Evolutionary conservation across 2,113 vertebrate genomes (phyloP).

Genomic region (Mirounga angustirostris): DNA sequence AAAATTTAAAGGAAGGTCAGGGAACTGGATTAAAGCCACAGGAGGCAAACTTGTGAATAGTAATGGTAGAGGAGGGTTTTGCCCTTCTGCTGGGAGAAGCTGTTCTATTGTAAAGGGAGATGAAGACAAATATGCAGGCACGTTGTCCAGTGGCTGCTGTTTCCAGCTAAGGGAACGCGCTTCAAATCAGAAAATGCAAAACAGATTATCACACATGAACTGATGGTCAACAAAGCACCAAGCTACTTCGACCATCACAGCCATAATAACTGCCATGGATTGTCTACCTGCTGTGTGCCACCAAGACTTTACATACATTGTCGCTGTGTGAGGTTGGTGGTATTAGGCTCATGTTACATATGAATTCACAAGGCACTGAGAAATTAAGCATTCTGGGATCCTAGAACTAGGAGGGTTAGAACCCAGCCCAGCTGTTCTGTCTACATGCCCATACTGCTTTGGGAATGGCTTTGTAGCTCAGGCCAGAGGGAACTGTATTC

Average conservation of each 20-base stretch:
- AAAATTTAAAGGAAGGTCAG: conserved; percentile 7
- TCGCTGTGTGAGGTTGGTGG: neutral
- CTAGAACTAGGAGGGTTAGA: neutral
- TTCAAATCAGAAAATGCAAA: conserved; percentile 53
- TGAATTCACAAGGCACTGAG: neutral
- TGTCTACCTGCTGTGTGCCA: neutral
- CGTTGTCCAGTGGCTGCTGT: neutral
- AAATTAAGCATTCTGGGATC: neutral
- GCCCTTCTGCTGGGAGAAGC: neutral
- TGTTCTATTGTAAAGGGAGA: neutral
- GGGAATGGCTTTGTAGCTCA: neutral
- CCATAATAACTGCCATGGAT: neutral
- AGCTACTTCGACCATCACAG: neutral
- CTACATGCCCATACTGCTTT: neutral
- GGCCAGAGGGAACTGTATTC: neutral
- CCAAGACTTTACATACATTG: neutral
- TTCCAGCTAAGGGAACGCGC: neutral
- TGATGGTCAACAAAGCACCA: neutral
- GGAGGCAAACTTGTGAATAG: neutral
- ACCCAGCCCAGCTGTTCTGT: neutral
- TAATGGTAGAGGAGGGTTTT: neutral
- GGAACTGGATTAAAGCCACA: conserved; percentile 29
- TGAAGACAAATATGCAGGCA: neutral
- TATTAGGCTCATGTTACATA: neutral
- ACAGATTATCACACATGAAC: conserved; percentile 3